These are phyloP conservation scores for Drosophila mojavensis DNA, from an alignment of 1,140 invertebrate genomes.

Conservation along the genomic window DNA sequence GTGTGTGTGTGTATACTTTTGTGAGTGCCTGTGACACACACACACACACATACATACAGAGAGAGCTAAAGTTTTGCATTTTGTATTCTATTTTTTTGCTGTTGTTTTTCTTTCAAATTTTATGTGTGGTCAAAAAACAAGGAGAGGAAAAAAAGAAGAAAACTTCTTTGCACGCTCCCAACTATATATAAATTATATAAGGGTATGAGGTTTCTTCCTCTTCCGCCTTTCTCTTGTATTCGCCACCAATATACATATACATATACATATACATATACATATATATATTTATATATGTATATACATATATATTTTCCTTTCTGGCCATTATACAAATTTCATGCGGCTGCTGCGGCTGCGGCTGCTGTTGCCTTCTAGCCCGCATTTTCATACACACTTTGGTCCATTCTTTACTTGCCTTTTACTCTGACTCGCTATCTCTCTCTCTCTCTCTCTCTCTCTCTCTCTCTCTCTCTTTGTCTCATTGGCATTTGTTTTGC, in stretches of 20 bases:
- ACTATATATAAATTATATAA: slow-evolving; percentile 15
- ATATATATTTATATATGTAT: neutral
- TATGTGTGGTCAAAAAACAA: slow-evolving; percentile 44
- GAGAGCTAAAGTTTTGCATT: slow-evolving; percentile 57
- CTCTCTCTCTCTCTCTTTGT: neutral
- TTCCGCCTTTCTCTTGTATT: slow-evolving; percentile 2
- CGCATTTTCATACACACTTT: slow-evolving; percentile 17
- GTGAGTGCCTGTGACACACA: slow-evolving; percentile 35
- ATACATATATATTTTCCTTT: slow-evolving; percentile 27
- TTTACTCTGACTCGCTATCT: neutral
- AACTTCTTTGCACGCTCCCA: slow-evolving; percentile 17
- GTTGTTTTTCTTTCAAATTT: slow-evolving; percentile 10
- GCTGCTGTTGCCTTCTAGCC: slow-evolving; percentile 19
- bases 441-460: slow-evolving; percentile 3
- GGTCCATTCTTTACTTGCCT: neutral
- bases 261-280: neutral
- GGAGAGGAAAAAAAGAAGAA: neutral
- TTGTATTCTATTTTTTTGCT: slow-evolving; percentile 33
- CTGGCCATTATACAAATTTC: slow-evolving; percentile 55
- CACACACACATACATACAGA: slow-evolving; percentile 8
- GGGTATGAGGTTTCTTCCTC: neutral
- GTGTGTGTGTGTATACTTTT: slow-evolving; percentile 24
- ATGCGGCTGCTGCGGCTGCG: slow-evolving; percentile 30
- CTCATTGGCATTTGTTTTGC: slow-evolving; percentile 68
- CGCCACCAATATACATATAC: neutral